A percentile compares a stretch with the other conserved stretches of the same genome.
Conservation (phyloP, 2,888 invertebrate species). For the Pheosia tremula region DNA sequence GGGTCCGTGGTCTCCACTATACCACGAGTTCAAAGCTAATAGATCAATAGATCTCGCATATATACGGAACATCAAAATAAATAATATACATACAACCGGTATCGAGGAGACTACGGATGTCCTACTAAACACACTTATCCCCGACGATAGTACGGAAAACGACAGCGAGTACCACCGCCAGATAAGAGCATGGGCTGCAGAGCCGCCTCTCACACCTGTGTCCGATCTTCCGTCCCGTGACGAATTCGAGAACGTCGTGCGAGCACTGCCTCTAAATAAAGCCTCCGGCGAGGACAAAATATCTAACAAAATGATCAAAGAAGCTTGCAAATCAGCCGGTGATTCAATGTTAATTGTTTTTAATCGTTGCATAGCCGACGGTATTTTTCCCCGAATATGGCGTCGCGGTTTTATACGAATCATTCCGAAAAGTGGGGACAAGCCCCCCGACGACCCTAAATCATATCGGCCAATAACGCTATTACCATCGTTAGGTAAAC, state of each 20-base stretch:
- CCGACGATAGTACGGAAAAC: neutral
- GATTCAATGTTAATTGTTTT: conserved; percentile 5
- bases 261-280: conserved; percentile 3
- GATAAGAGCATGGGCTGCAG: too few relatives aligned
- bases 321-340: conserved; percentile 1
- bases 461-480: conserved; percentile 34
- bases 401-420: conserved; percentile 17
- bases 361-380: conserved; percentile 10
- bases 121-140: too few relatives aligned
- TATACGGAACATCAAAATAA: too few relatives aligned
- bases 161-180: too few relatives aligned
- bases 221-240: too few relatives aligned
- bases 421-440: conserved; percentile 29
- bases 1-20: neutral
- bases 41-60: too few relatives aligned
- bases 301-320: neutral
- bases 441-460: conserved; percentile 23
- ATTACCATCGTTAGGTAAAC: conserved; percentile 23
- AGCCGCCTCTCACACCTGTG: too few relatives aligned
- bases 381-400: conserved; percentile 17
- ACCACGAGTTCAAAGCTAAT: neutral
- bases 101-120: too few relatives aligned
- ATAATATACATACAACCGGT: too few relatives aligned
- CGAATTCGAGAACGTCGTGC: too few relatives aligned
- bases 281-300: conserved; percentile 7